A percentile compares a stretch with the other conserved stretches of the same genome.
Conservation (phyloP, 2,113 vertebrate species). For the Morphnarchus princeps region DNA sequence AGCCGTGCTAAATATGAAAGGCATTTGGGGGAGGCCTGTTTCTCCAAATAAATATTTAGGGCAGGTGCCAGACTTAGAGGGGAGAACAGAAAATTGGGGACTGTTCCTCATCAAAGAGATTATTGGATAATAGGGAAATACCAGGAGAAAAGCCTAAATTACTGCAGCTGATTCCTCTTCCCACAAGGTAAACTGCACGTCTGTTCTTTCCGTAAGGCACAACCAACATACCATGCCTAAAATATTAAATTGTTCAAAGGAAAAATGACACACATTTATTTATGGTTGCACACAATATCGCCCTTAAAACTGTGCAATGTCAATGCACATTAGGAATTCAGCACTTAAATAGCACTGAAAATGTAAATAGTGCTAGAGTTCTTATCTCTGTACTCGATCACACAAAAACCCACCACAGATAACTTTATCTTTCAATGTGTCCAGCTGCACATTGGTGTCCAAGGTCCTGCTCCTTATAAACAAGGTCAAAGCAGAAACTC, state of each 20-base stretch:
- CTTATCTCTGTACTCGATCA: neutral
- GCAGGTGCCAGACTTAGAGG: neutral
- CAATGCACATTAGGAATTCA: neutral
- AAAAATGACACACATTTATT: neutral
- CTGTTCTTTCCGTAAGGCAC: neutral
- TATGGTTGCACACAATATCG: neutral
- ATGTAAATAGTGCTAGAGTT: neutral
- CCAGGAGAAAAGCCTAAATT: neutral
- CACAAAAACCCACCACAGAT: neutral
- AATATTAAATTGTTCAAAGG: conserved; percentile 8
- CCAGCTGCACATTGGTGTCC: neutral
- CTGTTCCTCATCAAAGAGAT: conserved; percentile 27
- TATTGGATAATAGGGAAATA: conserved; percentile 16
- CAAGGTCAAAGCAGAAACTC: neutral
- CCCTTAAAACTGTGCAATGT: neutral
- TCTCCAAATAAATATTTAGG: conserved; percentile 12
- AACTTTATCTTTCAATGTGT: neutral
- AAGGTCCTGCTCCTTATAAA: neutral
- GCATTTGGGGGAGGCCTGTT: neutral
- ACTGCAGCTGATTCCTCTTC: neutral
- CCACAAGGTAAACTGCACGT: neutral
- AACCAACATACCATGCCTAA: neutral
- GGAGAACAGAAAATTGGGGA: neutral
- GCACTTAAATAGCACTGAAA: neutral
- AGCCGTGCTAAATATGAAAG: neutral